Base-by-base conservation (phyloP, 1,140 invertebrate species). In the Zaprionus ghesquierei region DNA sequence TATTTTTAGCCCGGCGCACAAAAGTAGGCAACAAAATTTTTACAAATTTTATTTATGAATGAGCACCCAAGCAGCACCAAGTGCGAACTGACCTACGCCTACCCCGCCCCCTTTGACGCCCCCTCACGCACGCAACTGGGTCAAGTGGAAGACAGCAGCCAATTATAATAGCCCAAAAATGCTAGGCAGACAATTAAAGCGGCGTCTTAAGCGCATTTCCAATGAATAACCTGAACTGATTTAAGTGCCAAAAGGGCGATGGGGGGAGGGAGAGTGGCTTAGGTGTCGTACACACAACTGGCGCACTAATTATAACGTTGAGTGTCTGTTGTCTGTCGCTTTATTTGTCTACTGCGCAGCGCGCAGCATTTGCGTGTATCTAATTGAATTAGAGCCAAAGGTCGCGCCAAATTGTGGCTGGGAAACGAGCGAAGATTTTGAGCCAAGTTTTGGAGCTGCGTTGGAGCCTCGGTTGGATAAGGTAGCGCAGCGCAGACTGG, bases 351-450 rank as follows among this genome's bases (percentile, higher is more conserved):
- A n/a, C n/a, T n/a, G n/a, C n/a, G n/a, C n/a, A n/a, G n/a, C 22
- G 58, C 23, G 62, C 20, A 41, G 33, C 58, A 44, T 64, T 75
- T 68, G 75, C 55, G 60, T 86, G 80, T 75, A 59, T 75, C 70
- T 87, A 86, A 86, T 86, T 86, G 68, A 86, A 86, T 86, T 79
- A 76, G 79, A 59, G 61, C 33, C 20, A 85, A 87, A 86, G 81
- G 81, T 87, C 82, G 53, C 31, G 2, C 15, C 33, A 63, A 81
- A 81, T 82, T 65, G 80, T 66, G 80, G 64, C 82, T 85, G 66
- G 63, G 77, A 77, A 74, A 58, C 27, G 20, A 2, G 8, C 56
- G 0, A 15, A 29, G 22, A 60, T 20, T 56, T 31, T 49, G 33
- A 60, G 59, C 58, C n/a, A 13, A 35, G 33, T 2, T 33, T 4